A percentile compares a stretch with the other conserved stretches of the same genome.
Evolutionary conservation across 2,888 invertebrate genomes (phyloP).

Genomic region (Dasypolia templi): DNA sequence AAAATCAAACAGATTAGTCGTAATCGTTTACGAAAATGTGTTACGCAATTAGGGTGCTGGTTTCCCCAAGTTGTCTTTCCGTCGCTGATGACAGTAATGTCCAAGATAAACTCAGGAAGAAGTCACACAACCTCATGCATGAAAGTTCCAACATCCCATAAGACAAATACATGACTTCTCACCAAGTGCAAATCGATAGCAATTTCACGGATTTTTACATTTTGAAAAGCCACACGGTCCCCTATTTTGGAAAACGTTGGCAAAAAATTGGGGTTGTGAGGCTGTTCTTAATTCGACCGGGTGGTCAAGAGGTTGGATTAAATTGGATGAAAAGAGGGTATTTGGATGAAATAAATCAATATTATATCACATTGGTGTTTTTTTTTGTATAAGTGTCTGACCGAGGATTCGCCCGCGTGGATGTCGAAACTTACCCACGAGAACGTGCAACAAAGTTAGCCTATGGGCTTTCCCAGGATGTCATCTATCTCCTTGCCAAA

Average conservation of each 20-base stretch:
- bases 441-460: too few species aligned
- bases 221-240: conserved; percentile 7
- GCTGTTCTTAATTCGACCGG: conserved; percentile 9
- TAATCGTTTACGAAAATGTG: too few species aligned
- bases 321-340: conserved; percentile 31
- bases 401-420: background rate
- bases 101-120: background rate
- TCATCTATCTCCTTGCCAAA: too few species aligned
- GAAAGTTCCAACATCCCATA: background rate
- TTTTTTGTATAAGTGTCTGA: background rate
- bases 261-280: conserved; percentile 8
- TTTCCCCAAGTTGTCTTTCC: too few species aligned
- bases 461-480: too few species aligned
- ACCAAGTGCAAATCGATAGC: conserved; percentile 39
- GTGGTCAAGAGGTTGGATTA: conserved; percentile 44
- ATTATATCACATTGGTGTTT: background rate
- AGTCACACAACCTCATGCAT: background rate
- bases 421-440: too few species aligned
- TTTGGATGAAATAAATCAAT: conserved; percentile 22
- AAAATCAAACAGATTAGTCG: too few species aligned
- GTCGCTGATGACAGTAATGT: too few species aligned
- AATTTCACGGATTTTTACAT: conserved; percentile 54
- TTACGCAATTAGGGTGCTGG: too few species aligned
- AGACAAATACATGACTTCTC: background rate
- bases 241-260: conserved; percentile 16